A percentile compares a stretch with the other conserved stretches of the same genome.
phyloP scores from a whole-genome alignment of 2,113 vertebrate genomes.

The Menidia beryllina region DNA sequence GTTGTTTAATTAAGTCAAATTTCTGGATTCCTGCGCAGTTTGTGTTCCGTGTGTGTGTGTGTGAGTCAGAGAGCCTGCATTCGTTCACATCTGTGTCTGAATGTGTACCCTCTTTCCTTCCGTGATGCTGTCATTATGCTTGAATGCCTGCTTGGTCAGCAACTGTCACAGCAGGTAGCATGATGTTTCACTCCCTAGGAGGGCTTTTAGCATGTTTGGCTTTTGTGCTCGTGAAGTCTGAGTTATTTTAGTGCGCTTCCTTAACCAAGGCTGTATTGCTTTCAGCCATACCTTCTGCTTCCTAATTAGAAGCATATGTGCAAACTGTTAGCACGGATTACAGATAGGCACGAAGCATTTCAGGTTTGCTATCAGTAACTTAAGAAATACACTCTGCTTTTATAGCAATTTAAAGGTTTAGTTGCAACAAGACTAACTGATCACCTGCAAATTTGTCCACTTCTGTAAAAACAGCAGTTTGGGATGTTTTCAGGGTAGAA shows the following conservation, averaged over 20 bases:
- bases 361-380: neutral
- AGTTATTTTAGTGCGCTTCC: conserved; percentile 27
- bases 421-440: no score
- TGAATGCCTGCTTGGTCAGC: conserved; percentile 54
- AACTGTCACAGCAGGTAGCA: conserved; percentile 36
- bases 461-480: no score
- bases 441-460: no score
- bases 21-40: conserved; percentile 13
- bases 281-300: conserved; percentile 8
- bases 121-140: conserved; percentile 50
- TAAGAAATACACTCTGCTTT: neutral
- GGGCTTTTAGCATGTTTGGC: conserved; percentile 44
- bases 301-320: neutral
- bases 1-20: neutral
- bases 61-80: neutral
- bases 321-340: neutral
- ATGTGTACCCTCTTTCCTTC: conserved; percentile 37
- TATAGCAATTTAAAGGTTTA: no score
- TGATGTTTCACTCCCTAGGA: conserved; percentile 53
- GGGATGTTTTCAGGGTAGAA: no score
- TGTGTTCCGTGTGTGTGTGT: neutral
- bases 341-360: neutral
- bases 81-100: conserved; percentile 19
- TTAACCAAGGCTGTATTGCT: conserved; percentile 19
- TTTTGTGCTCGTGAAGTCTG: conserved; percentile 1